Conservation (phyloP, 2,797 vertebrate genomes). For the Megaceryle alcyon region DNA sequence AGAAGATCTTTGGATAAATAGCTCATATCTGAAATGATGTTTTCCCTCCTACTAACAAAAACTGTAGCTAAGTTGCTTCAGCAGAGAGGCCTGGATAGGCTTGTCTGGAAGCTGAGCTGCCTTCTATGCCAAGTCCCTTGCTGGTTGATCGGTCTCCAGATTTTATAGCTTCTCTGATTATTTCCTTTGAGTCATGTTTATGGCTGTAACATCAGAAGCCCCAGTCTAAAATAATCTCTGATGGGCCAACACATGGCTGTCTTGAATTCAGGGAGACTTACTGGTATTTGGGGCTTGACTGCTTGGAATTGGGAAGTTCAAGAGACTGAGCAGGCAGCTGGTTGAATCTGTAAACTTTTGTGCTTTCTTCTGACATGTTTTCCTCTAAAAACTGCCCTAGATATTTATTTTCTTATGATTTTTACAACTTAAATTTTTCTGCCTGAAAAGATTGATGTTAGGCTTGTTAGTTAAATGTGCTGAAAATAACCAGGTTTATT, state of each 20-base stretch:
- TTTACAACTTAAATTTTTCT: not conserved
- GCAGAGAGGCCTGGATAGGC: not conserved
- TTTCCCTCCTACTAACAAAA: not conserved
- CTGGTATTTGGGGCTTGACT: not conserved
- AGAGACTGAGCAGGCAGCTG: not conserved
- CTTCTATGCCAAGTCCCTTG: accelerated
- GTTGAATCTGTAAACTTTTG: not conserved
- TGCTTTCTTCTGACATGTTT: not conserved
- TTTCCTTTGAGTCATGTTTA: not conserved
- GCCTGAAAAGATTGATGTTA: not conserved
- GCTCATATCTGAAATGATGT: not conserved
- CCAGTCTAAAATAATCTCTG: not conserved
- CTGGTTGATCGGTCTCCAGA: not conserved
- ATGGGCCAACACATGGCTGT: not conserved
- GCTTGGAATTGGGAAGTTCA: not conserved
- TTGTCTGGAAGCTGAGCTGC: not conserved
- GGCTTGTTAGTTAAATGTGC: not conserved
- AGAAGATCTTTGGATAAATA: not conserved
- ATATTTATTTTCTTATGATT: not conserved
- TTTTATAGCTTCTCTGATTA: not conserved
- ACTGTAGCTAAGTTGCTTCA: not conserved
- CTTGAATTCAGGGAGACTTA: not conserved
- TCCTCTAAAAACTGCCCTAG: not conserved
- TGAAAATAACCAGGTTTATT: not conserved
- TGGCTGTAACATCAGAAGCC: not conserved